Evolutionary conservation across 2,888 invertebrate genomes (phyloP), one percentile per base, ranked within the genome.

Genomic region (Melipona bicolor): DNA sequence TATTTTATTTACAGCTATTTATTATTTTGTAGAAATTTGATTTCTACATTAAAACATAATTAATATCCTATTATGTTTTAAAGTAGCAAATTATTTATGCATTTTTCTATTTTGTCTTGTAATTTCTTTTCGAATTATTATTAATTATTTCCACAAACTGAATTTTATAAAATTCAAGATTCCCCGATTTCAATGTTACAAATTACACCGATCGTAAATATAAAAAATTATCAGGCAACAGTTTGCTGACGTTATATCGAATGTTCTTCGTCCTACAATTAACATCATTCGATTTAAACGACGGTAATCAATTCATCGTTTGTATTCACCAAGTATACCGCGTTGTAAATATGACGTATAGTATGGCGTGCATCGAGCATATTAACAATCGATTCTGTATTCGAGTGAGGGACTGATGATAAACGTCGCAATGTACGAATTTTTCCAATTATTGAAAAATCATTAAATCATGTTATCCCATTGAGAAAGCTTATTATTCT

Each of bases 341-440:
- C 75, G 54, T 81, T 81, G 82, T 80, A 87, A 81, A 87, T 85
- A 82, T 64, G 68, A 65, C 49, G 61, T 76, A 52, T 85, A 86
- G 49, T 52, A 65, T 52, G 49, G 52, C 59, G 70, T 64, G 67
- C 75, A 71, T 56, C 36, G 71, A 65, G 78, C 36, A 67, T 78
- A 88, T 68, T 56, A 76, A 81, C 54, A 62, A 76, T 79, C 78
- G 72, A 85, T 86, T 89, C 69, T 3, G 61, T 72, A 84, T 86
- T 86, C 87, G 9, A 72, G 65, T 84, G 84, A 81, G 59, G 61
- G 43, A 68, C 15, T 32, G 73, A 84, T 54, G 80, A 78, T 72
- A 80, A 79, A 78, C 68, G 65, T 56, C 4, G 11, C 32, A 19
- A 49, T 67, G 56, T 36, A n/a, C 52, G 32, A 62, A 65, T 59